phyloP scores from a whole-genome alignment of 2,797 vertebrate genomes.

The Parauchenoglanis ngamensis region DNA sequence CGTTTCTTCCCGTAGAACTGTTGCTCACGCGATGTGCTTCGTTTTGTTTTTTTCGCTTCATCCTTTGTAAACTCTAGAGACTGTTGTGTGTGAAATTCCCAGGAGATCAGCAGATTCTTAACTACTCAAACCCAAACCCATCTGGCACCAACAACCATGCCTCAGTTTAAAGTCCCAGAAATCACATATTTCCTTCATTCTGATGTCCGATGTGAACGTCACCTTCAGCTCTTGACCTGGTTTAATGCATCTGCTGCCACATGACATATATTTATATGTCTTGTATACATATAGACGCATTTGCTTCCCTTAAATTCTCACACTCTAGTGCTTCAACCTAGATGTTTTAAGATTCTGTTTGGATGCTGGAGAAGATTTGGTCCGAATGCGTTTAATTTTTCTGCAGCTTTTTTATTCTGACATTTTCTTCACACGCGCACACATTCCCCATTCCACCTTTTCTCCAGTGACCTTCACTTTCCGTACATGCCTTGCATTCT shows the following conservation, averaged over 20 bases:
- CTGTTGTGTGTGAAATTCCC: neutral
- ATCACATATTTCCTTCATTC: neutral
- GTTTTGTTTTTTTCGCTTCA: neutral
- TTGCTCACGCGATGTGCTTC: neutral
- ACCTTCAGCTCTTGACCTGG: neutral
- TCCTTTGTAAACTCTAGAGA: neutral
- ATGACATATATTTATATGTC: neutral
- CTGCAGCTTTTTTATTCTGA: neutral
- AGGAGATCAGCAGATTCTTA: neutral
- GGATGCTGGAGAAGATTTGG: slow-evolving; percentile 47
- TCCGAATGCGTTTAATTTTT: neutral
- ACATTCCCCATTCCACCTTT: slow-evolving; percentile 29
- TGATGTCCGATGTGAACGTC: neutral
- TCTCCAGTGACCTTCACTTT: slow-evolving; percentile 57
- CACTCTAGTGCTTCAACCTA: neutral
- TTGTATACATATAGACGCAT: neutral
- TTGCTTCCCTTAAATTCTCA: neutral
- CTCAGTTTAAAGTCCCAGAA: neutral
- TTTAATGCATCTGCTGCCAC: neutral
- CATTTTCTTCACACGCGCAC: slow-evolving; percentile 25
- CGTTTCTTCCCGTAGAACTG: neutral
- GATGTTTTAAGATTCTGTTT: slow-evolving; percentile 42
- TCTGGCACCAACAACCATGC: neutral
- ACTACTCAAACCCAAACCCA: neutral
- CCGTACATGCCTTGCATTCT: slow-evolving; percentile 39